A percentile compares a stretch with the other conserved stretches of the same genome.
Evolutionary conservation across 2,797 vertebrate species (phyloP).

Genomic region (Tinamus major): DNA sequence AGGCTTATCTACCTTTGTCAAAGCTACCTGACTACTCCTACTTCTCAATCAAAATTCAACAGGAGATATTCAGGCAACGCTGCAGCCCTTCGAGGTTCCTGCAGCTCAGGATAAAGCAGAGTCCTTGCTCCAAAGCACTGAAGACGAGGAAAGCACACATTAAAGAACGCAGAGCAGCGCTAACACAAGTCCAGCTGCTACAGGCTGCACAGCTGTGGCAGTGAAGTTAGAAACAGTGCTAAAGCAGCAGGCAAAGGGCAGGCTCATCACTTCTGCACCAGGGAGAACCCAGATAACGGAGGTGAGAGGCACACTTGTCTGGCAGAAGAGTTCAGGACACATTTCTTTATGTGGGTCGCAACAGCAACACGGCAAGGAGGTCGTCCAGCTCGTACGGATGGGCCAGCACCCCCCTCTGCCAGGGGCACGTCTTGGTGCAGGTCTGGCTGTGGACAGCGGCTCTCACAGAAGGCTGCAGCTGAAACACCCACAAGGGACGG

Average conservation of each 20-base stretch:
- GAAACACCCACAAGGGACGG: background rate
- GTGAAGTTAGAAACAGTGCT: background rate
- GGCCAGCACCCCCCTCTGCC: background rate
- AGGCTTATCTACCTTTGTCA: background rate
- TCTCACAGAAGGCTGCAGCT: background rate
- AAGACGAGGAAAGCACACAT: background rate
- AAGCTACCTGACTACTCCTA: background rate
- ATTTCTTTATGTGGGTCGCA: background rate
- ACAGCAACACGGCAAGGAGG: background rate
- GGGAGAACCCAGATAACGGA: background rate
- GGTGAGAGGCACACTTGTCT: background rate
- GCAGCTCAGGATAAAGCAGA: background rate
- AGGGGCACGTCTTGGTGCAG: background rate
- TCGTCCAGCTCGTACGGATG: background rate
- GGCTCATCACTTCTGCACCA: background rate
- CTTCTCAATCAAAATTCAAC: background rate
- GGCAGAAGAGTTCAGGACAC: background rate
- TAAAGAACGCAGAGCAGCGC: background rate
- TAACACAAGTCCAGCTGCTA: background rate
- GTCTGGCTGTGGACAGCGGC: accelerated
- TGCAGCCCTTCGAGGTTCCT: background rate
- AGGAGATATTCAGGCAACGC: background rate
- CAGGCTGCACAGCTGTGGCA: background rate
- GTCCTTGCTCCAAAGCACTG: background rate
- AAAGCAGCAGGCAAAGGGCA: background rate